Conservation (phyloP, 2,113 vertebrate genomes). For the Rhodinocichla rosea region DNA sequence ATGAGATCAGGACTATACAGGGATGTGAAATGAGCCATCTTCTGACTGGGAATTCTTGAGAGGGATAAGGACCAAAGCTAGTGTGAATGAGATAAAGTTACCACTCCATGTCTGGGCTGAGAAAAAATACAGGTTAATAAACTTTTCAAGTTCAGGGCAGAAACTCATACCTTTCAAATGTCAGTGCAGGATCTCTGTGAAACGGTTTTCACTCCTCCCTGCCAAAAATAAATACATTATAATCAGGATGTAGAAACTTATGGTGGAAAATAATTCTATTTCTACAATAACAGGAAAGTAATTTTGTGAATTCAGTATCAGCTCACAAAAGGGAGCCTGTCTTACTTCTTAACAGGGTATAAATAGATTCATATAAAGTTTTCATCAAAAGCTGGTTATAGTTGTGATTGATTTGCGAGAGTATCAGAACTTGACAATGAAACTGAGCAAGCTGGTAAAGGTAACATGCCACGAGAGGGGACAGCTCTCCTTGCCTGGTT, state of each 20-base stretch:
- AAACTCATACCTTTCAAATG: slow-evolving; percentile 1
- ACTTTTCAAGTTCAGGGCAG: neutral
- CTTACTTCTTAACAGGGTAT: neutral
- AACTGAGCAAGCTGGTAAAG: neutral
- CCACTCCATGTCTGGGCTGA: neutral
- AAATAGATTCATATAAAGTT: neutral
- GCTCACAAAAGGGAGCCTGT: neutral
- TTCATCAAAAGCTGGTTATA: neutral
- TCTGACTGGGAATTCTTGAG: neutral
- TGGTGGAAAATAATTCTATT: neutral
- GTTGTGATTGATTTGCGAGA: neutral
- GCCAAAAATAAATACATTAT: slow-evolving; percentile 34
- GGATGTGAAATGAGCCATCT: neutral
- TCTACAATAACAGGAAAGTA: neutral
- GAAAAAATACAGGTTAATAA: neutral
- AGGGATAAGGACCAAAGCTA: neutral
- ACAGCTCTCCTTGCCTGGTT: neutral
- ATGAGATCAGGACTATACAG: neutral
- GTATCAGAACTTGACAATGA: neutral
- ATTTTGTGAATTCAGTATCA: neutral
- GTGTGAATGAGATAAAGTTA: neutral
- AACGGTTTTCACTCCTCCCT: slow-evolving; percentile 39
- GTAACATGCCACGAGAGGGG: neutral
- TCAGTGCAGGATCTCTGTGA: neutral
- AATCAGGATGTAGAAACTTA: neutral